phyloP scores from a whole-genome alignment of 2,888 invertebrate species.

The Heliconius ethilla region DNA sequence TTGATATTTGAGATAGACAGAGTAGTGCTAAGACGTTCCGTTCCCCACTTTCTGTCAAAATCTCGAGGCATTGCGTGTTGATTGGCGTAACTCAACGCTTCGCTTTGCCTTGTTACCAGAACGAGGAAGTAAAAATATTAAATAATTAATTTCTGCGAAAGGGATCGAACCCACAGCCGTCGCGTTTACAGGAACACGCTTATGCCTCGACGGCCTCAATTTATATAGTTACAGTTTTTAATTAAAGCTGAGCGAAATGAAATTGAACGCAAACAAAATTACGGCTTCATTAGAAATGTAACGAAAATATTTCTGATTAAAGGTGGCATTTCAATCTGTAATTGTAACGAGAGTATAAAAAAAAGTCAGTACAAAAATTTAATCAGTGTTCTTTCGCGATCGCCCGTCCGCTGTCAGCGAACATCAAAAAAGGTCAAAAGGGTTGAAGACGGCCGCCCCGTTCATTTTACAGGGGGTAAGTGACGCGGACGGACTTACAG shows the following conservation, averaged over 20 bases:
- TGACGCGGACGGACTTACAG: conserved; percentile 20
- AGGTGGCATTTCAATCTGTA: conserved; percentile 30
- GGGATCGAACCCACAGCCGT: no score
- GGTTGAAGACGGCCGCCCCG: conserved; percentile 39
- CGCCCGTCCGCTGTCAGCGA: conserved; percentile 36
- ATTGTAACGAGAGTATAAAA: conserved; percentile 23
- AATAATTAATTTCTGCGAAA: no score
- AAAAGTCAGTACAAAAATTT: conserved; percentile 36
- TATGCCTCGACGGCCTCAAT: background rate
- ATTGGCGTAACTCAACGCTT: no score
- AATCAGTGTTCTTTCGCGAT: conserved; percentile 42
- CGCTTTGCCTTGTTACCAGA: no score
- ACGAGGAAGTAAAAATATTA: no score
- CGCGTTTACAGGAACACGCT: no score
- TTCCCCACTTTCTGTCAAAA: no score
- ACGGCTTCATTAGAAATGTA: conserved; percentile 22
- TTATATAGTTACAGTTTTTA: background rate
- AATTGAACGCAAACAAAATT: conserved; percentile 15
- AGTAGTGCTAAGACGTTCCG: background rate
- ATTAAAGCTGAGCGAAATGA: background rate
- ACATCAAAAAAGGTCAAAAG: conserved; percentile 39
- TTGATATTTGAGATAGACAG: background rate
- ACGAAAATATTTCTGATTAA: conserved; percentile 20
- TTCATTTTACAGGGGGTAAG: conserved; percentile 31
- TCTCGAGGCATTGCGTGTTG: no score